Conservation (phyloP, 2,797 vertebrate species). For the Sylvia borin region DNA sequence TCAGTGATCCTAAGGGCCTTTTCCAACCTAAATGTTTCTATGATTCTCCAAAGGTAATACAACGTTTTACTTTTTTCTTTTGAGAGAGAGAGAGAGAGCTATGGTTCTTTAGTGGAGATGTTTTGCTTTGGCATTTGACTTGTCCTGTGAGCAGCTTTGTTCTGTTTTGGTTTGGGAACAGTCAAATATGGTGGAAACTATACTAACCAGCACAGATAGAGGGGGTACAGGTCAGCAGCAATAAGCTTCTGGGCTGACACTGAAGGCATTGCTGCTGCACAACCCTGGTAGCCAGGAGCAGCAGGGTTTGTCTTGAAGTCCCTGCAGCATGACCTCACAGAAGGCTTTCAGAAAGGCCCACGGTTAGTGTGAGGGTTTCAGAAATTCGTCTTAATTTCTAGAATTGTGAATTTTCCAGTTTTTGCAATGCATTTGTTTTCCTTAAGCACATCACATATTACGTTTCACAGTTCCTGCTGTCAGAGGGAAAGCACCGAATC, state of each 20-base stretch:
- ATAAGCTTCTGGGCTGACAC: neutral
- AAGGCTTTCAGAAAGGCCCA: neutral
- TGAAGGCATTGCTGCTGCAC: neutral
- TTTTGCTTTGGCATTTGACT: neutral
- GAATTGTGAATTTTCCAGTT: neutral
- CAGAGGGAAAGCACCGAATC: neutral
- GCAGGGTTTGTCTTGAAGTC: neutral
- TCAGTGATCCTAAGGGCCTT: neutral
- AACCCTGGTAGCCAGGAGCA: neutral
- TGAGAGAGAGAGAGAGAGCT: neutral
- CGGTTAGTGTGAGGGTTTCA: accelerated
- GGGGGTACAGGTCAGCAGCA: neutral
- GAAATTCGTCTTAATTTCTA: neutral
- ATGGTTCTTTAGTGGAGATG: neutral
- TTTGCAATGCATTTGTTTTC: neutral
- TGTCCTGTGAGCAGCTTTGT: neutral
- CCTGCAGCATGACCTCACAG: neutral
- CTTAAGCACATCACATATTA: neutral
- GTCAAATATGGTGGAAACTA: neutral
- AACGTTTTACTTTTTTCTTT: neutral
- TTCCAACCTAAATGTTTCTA: neutral
- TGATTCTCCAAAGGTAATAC: neutral
- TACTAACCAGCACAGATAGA: neutral
- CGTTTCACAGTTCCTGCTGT: neutral
- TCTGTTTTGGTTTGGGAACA: neutral